These are phyloP conservation scores for Anoplius nigerrimus DNA, from an alignment of 2,888 invertebrate species.

Conservation along the genomic window DNA sequence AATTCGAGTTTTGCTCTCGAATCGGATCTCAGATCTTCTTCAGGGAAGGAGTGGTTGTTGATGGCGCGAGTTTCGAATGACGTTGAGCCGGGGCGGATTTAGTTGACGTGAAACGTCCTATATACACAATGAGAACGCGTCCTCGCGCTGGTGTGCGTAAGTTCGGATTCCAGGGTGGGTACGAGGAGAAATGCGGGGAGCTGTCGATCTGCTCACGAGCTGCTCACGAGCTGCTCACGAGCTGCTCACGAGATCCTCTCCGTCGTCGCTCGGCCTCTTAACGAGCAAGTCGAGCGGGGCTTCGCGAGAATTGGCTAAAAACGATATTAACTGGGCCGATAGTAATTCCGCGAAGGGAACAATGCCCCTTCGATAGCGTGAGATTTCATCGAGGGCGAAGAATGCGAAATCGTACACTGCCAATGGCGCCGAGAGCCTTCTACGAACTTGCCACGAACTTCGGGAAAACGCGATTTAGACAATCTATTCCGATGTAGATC, in stretches of 20 bases:
- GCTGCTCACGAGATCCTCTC: neutral
- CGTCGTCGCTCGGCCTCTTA: conserved; percentile 23
- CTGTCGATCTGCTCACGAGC: conserved; percentile 1
- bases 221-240: conserved; percentile 4
- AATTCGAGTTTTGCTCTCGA: too few relatives aligned
- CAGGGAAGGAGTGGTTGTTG: neutral
- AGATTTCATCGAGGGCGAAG: conserved; percentile 44
- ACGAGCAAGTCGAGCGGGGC: conserved; percentile 35
- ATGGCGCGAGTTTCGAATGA: too few relatives aligned
- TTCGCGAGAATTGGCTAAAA: conserved; percentile 60
- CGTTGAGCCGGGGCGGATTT: too few relatives aligned
- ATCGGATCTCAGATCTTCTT: too few relatives aligned
- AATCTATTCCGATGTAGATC: too few relatives aligned
- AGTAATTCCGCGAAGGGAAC: conserved; percentile 51
- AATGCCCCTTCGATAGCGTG: conserved; percentile 23
- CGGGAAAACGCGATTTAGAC: too few relatives aligned
- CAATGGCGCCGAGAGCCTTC: neutral
- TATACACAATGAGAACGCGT: neutral
- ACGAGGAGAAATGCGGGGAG: conserved; percentile 65
- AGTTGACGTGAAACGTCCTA: too few relatives aligned
- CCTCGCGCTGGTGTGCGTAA: neutral
- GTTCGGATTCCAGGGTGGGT: conserved; percentile 59
- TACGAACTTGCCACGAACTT: too few relatives aligned
- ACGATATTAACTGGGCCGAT: conserved; percentile 61
- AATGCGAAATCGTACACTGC: conserved; percentile 39